Evolutionary conservation across 2,113 vertebrate genomes (phyloP).

Genomic region (Hippotragus niger): DNA sequence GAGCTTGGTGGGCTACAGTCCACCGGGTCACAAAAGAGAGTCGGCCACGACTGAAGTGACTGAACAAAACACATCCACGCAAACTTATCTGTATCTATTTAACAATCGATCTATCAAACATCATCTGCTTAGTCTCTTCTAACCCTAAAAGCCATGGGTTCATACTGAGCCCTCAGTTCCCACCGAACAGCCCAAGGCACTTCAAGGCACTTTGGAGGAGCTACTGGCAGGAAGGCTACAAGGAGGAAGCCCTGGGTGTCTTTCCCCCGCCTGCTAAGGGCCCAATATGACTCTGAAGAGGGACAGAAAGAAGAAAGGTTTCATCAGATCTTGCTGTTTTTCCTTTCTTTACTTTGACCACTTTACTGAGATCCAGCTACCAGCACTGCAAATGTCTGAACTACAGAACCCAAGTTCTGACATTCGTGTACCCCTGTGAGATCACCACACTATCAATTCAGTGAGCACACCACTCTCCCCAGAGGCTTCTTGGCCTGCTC

Average conservation of each 20-base stretch:
- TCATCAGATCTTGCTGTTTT: neutral
- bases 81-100: too few species aligned
- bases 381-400: neutral
- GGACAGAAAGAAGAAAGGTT: neutral
- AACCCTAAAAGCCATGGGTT: neutral
- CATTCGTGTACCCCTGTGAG: rapidly evolving
- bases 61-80: neutral
- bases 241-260: neutral
- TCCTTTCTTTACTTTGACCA: neutral
- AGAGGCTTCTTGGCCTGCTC: neutral
- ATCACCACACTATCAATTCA: rapidly evolving
- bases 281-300: neutral
- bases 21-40: neutral
- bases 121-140: neutral
- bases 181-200: rapidly evolving
- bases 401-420: too few species aligned
- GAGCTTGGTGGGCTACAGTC: neutral
- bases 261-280: neutral
- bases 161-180: neutral
- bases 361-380: neutral
- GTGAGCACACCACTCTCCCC: rapidly evolving
- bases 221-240: neutral
- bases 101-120: neutral
- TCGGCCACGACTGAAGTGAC: neutral
- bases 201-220: neutral